Conservation (phyloP, 64 coral and sea anemone genomes). For the Exaiptasia diaphana region DNA sequence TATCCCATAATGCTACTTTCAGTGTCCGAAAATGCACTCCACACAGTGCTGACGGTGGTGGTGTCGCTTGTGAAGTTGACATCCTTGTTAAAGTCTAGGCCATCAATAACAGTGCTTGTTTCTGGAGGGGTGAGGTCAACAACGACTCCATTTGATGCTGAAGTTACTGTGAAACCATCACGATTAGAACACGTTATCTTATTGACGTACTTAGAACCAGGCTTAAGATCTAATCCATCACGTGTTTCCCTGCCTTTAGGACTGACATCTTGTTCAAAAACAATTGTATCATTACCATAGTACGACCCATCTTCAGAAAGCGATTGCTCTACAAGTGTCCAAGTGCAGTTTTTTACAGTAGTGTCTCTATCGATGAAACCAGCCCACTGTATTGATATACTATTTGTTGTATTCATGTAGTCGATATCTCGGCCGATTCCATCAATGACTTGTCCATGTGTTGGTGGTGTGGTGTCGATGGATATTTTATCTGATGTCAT, state of each 20-base stretch:
- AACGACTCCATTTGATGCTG: constrained; percentile 74
- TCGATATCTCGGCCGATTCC: constrained; percentile 59
- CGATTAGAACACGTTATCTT: constrained; percentile 62
- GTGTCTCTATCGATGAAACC: constrained; percentile 74
- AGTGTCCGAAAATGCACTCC: constrained; percentile 60
- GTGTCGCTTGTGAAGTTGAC: constrained; percentile 53
- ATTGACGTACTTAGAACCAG: constrained; percentile 73
- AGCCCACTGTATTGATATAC: constrained; percentile 47
- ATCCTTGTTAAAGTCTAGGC: constrained; percentile 16
- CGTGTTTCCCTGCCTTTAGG: constrained; percentile 40
- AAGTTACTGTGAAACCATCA: constrained; percentile 78
- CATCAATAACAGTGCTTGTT: constrained; percentile 51
- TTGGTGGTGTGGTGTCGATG: constrained; percentile 65
- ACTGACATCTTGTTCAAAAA: constrained; percentile 50
- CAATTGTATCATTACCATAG: constrained; percentile 69
- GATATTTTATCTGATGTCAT: constrained; percentile 55
- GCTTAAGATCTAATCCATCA: constrained; percentile 46
- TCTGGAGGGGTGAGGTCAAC: constrained; percentile 68
- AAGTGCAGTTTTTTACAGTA: constrained; percentile 51
- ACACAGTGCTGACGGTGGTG: constrained; percentile 30
- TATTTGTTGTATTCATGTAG: constrained; percentile 44
- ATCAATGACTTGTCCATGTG: constrained; percentile 67
- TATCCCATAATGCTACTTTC: constrained; percentile 78
- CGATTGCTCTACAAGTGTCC: constrained; percentile 62
- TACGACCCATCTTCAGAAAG: constrained; percentile 46